Evolutionary conservation across 2,797 vertebrate genomes (phyloP).

Genomic region (Orientallactaga sibirica): DNA sequence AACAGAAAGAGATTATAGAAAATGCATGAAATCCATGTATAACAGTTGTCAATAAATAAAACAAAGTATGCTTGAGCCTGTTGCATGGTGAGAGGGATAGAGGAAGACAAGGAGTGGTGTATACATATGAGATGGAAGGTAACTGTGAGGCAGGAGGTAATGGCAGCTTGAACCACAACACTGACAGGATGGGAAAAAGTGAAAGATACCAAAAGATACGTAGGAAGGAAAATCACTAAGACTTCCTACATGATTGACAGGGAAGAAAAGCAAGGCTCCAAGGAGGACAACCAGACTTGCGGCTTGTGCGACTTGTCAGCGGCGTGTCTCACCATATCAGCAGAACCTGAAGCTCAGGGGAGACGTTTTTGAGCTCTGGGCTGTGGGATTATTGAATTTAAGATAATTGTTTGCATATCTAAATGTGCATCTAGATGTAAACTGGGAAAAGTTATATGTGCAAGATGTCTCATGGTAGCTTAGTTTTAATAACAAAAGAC

Average conservation of each 20-base stretch:
- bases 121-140: not conserved
- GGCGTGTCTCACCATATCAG: not conserved
- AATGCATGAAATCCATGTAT: too few species aligned
- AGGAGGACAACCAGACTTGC: not conserved
- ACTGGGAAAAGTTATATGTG: not conserved
- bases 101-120: not conserved
- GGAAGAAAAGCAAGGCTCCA: not conserved
- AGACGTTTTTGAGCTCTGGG: not conserved
- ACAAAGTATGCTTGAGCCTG: not conserved
- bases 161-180: not conserved
- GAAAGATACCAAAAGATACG: not conserved
- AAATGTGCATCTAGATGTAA: not conserved
- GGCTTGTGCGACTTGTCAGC: not conserved
- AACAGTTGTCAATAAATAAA: too few species aligned
- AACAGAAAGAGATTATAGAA: too few species aligned
- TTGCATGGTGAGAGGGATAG: not conserved
- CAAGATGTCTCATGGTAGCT: not conserved
- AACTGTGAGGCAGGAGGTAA: not conserved
- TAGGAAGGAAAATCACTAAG: not conserved
- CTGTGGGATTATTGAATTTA: not conserved
- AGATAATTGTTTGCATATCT: not conserved
- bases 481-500: constrained; percentile 34
- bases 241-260: not conserved
- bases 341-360: not conserved
- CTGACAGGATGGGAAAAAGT: not conserved